phyloP scores from a whole-genome alignment of 2,113 vertebrate species.

The Alouatta palliata region DNA sequence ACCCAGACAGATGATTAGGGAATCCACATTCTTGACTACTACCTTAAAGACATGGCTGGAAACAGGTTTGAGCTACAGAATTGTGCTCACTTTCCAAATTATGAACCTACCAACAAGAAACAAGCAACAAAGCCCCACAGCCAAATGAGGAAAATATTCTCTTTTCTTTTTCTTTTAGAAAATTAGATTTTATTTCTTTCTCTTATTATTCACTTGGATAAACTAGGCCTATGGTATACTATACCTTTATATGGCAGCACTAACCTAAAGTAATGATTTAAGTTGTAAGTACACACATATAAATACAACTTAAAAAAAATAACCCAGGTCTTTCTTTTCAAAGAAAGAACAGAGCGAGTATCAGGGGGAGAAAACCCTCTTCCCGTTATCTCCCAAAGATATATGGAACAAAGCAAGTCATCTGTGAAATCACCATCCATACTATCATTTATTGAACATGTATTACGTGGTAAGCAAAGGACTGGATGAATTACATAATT shows the following conservation, averaged over 20 bases:
- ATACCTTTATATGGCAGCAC: not conserved
- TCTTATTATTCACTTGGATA: not conserved
- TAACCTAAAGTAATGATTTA: not conserved
- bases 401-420: not conserved
- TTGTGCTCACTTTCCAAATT: not conserved
- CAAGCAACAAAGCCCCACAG: not conserved
- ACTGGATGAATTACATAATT: not conserved
- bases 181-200: too few relatives aligned
- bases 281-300: not conserved
- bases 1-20: not conserved
- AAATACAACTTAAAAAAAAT: not conserved
- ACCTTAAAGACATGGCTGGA: not conserved
- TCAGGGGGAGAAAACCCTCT: not conserved
- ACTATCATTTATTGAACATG: not conserved
- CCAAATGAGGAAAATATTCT: not conserved
- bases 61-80: not conserved
- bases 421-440: not conserved
- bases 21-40: not conserved
- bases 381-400: not conserved
- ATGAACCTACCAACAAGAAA: not conserved
- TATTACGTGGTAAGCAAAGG: not conserved
- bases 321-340: not conserved
- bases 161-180: too few relatives aligned
- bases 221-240: not conserved
- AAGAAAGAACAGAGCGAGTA: not conserved